Base-by-base conservation (phyloP, 2,797 vertebrate genomes). In the Kryptolebias ocellatus region DNA sequence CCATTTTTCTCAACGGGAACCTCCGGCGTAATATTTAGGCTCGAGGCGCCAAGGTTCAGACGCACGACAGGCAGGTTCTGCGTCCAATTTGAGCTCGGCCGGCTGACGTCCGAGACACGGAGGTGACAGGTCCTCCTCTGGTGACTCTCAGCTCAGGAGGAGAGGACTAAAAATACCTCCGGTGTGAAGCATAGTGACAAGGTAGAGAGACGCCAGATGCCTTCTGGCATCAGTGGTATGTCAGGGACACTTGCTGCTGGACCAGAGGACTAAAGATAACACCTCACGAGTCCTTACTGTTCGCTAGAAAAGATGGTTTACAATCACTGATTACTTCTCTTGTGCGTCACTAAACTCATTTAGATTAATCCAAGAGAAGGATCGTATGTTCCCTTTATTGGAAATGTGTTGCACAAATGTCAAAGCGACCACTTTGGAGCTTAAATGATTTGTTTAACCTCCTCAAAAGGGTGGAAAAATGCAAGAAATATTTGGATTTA, bases 151-250 rank as follows among this genome's bases (percentile, higher is more conserved):
- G 71, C 74, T 80, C 70, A 61, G 66, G 62, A 89, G 69, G 89
- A 78, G 70, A 73, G 65, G n/a, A 77, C 92, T 95, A 94, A 93
- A 94, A 93, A 95, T 95, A 95, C 72, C 76, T 67, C 29, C 57
- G 76, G 80, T 83, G 82, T 83, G 89, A 89, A 83, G 73, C 78
- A 79, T 58, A 85, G 74, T 89, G 87, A 82, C 82, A 89, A 86
- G 89, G 81, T 86, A 86, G 81, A 90, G 71, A 81, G 69, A 91
- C 70, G 85, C 83, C 91, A 92, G 87, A 91, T 78, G 78, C 79
- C 74, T 61, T 72, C 70, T 83, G 81, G 76, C 66, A 82, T 76
- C 72, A 57, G 52, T 72, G 86, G 84, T 64, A 87, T 89, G 88
- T 84, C 83, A 87, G 79, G 78, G 84, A 86, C 84, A 81, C 79